phyloP scores from a whole-genome alignment of 2,797 vertebrate species.

The Pangasius larnaudii region DNA sequence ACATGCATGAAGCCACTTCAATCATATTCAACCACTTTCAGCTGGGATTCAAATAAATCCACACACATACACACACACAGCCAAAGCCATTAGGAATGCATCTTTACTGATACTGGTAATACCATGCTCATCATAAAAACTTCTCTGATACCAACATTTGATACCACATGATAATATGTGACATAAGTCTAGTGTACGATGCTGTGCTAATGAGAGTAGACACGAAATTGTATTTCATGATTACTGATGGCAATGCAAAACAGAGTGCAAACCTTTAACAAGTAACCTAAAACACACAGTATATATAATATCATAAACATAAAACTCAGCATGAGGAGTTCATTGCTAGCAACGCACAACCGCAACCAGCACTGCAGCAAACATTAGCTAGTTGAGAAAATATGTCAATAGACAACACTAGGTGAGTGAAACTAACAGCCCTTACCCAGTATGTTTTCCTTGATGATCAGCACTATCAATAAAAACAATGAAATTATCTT shows the following conservation, averaged over 20 bases:
- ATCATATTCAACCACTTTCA: conserved; percentile 40
- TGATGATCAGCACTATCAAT: background rate
- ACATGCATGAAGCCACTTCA: conserved; percentile 50
- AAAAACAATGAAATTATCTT: too few relatives aligned
- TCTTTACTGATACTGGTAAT: background rate
- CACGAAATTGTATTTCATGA: too few relatives aligned
- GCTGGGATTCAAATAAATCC: conserved; percentile 23
- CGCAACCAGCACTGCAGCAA: too few relatives aligned
- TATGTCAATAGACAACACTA: background rate
- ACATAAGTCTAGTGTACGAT: too few relatives aligned
- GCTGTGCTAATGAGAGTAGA: too few relatives aligned
- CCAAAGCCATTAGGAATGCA: background rate
- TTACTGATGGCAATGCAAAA: too few relatives aligned
- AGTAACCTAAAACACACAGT: too few relatives aligned
- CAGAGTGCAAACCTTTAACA: too few relatives aligned
- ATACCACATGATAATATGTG: background rate
- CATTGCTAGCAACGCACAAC: too few relatives aligned
- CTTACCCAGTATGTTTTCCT: background rate
- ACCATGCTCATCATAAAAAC: background rate
- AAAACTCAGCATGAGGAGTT: too few relatives aligned
- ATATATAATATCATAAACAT: too few relatives aligned
- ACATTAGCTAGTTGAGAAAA: background rate
- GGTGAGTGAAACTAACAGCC: background rate
- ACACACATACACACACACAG: conserved; percentile 1
- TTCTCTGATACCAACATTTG: background rate